Conservation (phyloP, 2,113 vertebrate species). For the Anhinga anhinga region DNA sequence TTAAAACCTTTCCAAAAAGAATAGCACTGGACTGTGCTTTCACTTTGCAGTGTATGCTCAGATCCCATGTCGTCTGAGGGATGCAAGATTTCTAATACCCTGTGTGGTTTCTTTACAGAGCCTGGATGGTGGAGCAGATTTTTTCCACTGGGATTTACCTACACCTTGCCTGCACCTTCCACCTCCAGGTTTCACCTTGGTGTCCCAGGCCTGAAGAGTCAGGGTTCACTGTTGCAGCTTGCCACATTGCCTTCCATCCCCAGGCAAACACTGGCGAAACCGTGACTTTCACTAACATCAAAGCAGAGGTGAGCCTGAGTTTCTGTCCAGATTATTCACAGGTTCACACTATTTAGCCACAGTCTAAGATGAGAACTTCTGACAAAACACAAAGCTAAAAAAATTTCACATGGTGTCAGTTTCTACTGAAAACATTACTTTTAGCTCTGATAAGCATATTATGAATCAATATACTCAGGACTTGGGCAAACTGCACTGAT, state of each 20-base stretch:
- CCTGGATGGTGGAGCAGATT: neutral
- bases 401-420: neutral
- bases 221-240: fast-evolving
- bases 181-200: neutral
- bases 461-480: neutral
- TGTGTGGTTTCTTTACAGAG: neutral
- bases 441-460: neutral
- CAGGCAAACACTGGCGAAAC: neutral
- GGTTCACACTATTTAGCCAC: neutral
- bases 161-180: neutral
- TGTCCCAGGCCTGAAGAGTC: neutral
- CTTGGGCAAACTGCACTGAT: neutral
- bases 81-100: neutral
- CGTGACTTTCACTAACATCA: fast-evolving
- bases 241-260: neutral
- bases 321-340: neutral
- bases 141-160: neutral
- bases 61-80: neutral
- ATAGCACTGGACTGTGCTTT: neutral
- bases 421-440: neutral
- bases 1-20: neutral
- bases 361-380: neutral
- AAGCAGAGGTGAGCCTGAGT: neutral
- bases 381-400: neutral
- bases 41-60: neutral